A percentile compares a stretch with the other conserved stretches of the same genome.
phyloP scores from a whole-genome alignment of 1,140 invertebrate species.

The Drosophila takahashii region DNA sequence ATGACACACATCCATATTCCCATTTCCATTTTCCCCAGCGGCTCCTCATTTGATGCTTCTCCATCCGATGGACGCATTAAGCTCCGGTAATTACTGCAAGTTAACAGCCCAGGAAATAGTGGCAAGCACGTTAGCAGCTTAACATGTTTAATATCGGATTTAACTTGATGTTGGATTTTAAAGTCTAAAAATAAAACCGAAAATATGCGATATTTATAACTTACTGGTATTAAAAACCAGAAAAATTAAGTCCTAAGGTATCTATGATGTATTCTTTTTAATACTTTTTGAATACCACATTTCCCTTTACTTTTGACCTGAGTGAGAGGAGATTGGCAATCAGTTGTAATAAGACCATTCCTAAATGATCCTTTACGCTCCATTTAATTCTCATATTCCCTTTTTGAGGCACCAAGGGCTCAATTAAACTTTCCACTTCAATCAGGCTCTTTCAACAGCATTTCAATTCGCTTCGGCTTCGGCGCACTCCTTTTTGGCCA shows the following conservation, averaged over 20 bases:
- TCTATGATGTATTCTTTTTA: too few relatives aligned
- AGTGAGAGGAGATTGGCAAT: too few relatives aligned
- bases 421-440: slow-evolving; percentile 13
- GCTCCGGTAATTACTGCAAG: slow-evolving; percentile 36
- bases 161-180: too few relatives aligned
- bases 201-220: slow-evolving; percentile 6
- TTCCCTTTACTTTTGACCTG: too few relatives aligned
- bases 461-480: slow-evolving; percentile 6
- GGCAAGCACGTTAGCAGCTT: slow-evolving; percentile 40
- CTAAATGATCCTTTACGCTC: slow-evolving; percentile 16
- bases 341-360: background rate
- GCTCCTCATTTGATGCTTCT: background rate
- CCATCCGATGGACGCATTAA: slow-evolving; percentile 28
- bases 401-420: background rate
- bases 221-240: too few relatives aligned
- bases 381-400: background rate
- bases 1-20: slow-evolving; percentile 49
- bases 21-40: background rate
- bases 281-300: too few relatives aligned
- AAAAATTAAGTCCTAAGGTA: too few relatives aligned
- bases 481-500: slow-evolving; percentile 30
- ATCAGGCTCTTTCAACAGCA: slow-evolving; percentile 21
- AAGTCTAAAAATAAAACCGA: too few relatives aligned
- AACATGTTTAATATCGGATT: background rate
- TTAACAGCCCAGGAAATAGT: slow-evolving; percentile 16